Evolutionary conservation across 2,888 invertebrate genomes (phyloP).

Genomic region (Lucinisca nassula): DNA sequence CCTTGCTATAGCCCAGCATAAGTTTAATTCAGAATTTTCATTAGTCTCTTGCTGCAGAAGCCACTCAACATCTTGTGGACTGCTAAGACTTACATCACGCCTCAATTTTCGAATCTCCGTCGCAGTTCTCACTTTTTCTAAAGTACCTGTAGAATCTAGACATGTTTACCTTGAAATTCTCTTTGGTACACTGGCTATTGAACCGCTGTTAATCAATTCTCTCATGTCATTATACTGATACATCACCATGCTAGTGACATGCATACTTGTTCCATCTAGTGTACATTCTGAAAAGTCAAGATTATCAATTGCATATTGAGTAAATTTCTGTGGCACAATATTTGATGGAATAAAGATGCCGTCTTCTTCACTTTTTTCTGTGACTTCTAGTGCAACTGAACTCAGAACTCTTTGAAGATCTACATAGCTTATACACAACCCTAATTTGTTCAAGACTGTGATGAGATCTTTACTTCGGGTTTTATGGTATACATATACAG

Average conservation of each 20-base stretch:
- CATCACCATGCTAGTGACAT: background rate
- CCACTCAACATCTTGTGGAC: background rate
- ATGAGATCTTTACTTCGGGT: background rate
- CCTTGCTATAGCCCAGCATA: slow-evolving; percentile 5
- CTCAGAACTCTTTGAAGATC: background rate
- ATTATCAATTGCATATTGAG: background rate
- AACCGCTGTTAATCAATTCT: background rate
- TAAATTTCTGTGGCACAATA: background rate
- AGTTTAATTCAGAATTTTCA: background rate
- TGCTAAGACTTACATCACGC: background rate
- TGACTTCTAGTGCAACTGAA: background rate
- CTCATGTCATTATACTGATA: background rate
- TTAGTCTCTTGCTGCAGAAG: background rate
- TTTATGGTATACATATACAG: background rate
- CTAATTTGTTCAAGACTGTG: background rate
- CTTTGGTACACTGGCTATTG: background rate
- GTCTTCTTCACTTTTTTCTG: background rate
- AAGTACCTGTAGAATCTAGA: background rate
- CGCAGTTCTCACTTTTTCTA: background rate
- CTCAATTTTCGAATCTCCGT: background rate
- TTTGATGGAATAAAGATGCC: background rate
- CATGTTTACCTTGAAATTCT: background rate
- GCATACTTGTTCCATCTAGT: background rate
- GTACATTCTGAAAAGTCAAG: background rate
- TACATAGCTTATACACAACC: background rate